Conservation (phyloP, 1,140 invertebrate species). For the Heliothis virescens region DNA sequence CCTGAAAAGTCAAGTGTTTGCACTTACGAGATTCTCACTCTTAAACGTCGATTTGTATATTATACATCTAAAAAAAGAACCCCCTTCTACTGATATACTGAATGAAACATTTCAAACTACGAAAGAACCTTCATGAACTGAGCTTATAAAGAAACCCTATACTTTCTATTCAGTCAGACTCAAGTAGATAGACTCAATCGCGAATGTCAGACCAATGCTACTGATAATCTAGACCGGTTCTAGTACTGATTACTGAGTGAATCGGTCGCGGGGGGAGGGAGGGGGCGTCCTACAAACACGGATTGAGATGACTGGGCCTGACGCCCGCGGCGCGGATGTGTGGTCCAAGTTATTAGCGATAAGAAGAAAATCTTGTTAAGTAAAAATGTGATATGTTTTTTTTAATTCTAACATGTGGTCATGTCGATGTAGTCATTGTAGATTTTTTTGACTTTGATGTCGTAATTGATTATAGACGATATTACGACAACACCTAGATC, state of each 20-base stretch:
- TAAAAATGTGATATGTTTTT: neutral
- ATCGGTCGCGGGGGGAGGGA: conserved; percentile 44
- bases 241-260: conserved; percentile 57
- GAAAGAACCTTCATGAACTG: neutral
- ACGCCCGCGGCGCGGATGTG: conserved; percentile 48
- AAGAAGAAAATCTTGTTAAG: neutral
- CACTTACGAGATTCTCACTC: no score
- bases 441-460: no score
- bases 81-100: neutral
- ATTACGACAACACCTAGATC: no score
- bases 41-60: no score
- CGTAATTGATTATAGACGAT: no score
- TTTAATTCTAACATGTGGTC: neutral
- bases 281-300: conserved; percentile 59
- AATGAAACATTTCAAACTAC: neutral
- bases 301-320: conserved; percentile 62
- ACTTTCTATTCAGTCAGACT: conserved; percentile 1
- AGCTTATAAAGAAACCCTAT: neutral
- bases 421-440: no score
- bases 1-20: no score
- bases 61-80: neutral
- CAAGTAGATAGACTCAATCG: conserved; percentile 12
- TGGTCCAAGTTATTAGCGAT: conserved; percentile 10
- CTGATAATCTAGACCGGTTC: conserved; percentile 48
- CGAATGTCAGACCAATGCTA: neutral